Evolutionary conservation across 2,797 vertebrate species (phyloP), one percentile per base, ranked within the genome.

Genomic region (Sternotherus odoratus): DNA sequence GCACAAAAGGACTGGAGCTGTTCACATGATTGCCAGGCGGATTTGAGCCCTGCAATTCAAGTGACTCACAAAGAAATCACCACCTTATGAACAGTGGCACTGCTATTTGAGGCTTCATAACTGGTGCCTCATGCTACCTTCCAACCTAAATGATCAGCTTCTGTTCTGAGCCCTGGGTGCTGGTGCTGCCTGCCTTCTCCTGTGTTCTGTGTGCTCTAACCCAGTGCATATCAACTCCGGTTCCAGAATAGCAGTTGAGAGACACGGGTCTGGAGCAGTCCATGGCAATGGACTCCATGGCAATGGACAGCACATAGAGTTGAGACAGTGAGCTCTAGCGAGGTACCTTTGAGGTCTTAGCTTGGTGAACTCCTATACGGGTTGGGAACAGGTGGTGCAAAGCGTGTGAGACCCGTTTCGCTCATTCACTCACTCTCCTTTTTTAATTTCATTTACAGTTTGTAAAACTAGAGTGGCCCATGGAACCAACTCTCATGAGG

Each of bases 381-480:
- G 56, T 26, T 81, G 69, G 87, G 81, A 89, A 77, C 0, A 6
- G 43, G 12, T 88, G 81, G 93, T 5, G 49, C 17, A 77, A 81
- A 86, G 24, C 30, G 8, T 0, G 6, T 46, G n/a, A 82, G 54
- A 66, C 83, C 63, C 95, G 7, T 82, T 95, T 86, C 48, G 10
- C 66, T 94, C 23, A 85, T 85, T 75, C 51, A 46, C 53, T 24
- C 53, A 24, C 53, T 10, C 81, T 91, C 5, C 46, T 83, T 66
- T 84, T 85, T 96, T n/a, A n/a, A n/a, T 85, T 74, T 96, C 91
- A 7, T 93, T 83, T 94, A 91, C 95, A 99, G 99, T 99, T 98
- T 99, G 99, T 98, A 99, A 99, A 98, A 99, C 99, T 85, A 99
- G 99, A 97, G 99, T 99, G 97, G 99, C 99, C 88, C 99, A 99